Evolutionary conservation across 2,113 vertebrate species (phyloP).

Genomic region (Rhinoptilus africanus): DNA sequence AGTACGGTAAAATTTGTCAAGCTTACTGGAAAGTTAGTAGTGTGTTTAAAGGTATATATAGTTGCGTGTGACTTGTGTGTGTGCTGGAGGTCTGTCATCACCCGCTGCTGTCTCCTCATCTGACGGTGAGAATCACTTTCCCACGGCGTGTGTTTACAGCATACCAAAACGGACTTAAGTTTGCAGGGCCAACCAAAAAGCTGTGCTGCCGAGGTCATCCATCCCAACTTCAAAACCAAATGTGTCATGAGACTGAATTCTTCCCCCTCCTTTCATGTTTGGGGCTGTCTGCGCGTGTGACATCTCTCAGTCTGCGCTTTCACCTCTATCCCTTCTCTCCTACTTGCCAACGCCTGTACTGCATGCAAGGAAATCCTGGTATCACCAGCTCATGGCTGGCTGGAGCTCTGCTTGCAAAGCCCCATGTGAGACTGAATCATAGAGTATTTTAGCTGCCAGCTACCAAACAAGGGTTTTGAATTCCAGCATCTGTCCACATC

Average conservation of each 20-base stretch:
- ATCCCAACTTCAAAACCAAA: not conserved
- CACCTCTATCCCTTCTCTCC: not conserved
- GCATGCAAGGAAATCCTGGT: rapidly evolving
- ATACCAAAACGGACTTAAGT: not conserved
- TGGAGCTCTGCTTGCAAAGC: not conserved
- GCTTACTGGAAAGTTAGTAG: not conserved
- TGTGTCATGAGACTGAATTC: not conserved
- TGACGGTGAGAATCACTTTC: not conserved
- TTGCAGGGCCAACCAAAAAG: not conserved
- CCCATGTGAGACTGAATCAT: not conserved
- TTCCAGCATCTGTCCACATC: not conserved
- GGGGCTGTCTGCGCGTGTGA: rapidly evolving
- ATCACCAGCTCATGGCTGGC: not conserved
- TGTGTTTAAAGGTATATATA: not conserved
- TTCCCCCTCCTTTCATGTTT: not conserved
- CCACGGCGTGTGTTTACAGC: not conserved
- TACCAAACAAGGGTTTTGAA: not conserved
- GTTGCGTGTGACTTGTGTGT: not conserved
- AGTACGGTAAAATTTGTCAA: not conserved
- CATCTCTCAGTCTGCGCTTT: not conserved
- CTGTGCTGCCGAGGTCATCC: not conserved
- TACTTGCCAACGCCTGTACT: not conserved
- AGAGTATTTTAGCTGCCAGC: not conserved
- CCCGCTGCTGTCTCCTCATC: not conserved
- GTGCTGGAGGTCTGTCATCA: not conserved